phyloP scores from a whole-genome alignment of 1,140 invertebrate genomes.

The Drosophila virilis region DNA sequence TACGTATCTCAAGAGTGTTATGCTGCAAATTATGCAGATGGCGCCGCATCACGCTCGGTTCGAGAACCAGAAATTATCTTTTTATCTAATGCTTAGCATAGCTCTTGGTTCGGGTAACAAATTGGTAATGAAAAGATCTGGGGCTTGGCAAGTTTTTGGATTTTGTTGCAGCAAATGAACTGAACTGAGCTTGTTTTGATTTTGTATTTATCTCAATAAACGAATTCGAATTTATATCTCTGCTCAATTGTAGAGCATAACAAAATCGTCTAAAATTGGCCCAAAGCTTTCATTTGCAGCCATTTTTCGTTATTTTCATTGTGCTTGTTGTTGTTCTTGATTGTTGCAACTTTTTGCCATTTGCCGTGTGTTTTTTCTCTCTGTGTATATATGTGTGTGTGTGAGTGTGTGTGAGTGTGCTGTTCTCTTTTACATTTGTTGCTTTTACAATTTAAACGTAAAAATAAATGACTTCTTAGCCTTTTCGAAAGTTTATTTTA shows the following conservation, averaged over 20 bases:
- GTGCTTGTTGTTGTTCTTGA: slow-evolving; percentile 40
- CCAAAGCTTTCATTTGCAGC: slow-evolving; percentile 30
- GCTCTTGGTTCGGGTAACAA: neutral
- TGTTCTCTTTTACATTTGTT: slow-evolving; percentile 57
- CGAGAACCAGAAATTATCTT: neutral
- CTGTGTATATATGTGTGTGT: slow-evolving; percentile 18
- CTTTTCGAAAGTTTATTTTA: slow-evolving; percentile 76
- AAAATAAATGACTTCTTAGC: slow-evolving; percentile 81
- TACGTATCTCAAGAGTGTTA: slow-evolving; percentile 43
- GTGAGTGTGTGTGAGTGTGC: slow-evolving; percentile 7
- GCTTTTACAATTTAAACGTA: slow-evolving; percentile 73
- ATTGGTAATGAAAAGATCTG: neutral
- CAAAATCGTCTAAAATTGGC: slow-evolving; percentile 13
- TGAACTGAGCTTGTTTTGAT: neutral
- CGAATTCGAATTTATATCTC: neutral
- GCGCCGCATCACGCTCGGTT: slow-evolving; percentile 27
- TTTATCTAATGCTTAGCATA: neutral
- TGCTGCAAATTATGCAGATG: slow-evolving; percentile 54
- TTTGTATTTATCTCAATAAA: neutral
- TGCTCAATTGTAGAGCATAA: slow-evolving; percentile 22
- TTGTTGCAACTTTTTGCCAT: slow-evolving; percentile 47
- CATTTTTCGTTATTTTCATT: slow-evolving; percentile 42
- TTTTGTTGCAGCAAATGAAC: neutral
- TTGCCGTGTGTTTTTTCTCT: slow-evolving; percentile 5
- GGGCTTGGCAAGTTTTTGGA: neutral